phyloP scores from a whole-genome alignment of 2,888 invertebrate genomes.

The Lithophane semibrunnea region DNA sequence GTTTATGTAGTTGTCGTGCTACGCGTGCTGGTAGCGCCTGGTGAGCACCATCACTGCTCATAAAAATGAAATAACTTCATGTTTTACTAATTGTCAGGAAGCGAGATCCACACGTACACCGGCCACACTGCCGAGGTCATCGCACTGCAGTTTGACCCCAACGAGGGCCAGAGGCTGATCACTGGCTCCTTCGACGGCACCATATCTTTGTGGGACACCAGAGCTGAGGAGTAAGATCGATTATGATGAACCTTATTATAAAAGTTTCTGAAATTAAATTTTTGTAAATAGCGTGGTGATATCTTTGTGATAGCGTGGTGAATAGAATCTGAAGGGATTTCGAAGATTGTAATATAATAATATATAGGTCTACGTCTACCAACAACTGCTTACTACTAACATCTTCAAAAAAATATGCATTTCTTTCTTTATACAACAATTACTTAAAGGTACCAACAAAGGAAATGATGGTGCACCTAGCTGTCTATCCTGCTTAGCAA shows the following conservation, averaged over 20 bases:
- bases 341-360: not conserved
- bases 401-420: not conserved
- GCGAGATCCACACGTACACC: constrained; percentile 90
- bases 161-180: constrained; percentile 92
- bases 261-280: not conserved
- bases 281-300: not conserved
- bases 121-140: constrained; percentile 95
- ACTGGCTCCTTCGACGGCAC: constrained; percentile 95
- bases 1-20: too few relatives aligned
- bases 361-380: not conserved
- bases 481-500: not conserved
- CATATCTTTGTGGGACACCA: constrained; percentile 94
- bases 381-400: not conserved
- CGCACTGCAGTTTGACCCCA: constrained; percentile 92
- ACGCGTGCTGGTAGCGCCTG: not conserved
- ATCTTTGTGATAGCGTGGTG: too few relatives aligned
- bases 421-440: not conserved
- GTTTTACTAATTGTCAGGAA: constrained; percentile 79
- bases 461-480: not conserved
- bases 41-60: too few relatives aligned
- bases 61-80: not conserved
- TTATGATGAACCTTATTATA: not conserved
- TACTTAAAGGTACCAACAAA: not conserved
- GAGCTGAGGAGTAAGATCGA: constrained; percentile 89
- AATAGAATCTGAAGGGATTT: not conserved